Base-by-base conservation (phyloP, 2,888 invertebrate genomes). In the Orchesellides sinensis region DNA sequence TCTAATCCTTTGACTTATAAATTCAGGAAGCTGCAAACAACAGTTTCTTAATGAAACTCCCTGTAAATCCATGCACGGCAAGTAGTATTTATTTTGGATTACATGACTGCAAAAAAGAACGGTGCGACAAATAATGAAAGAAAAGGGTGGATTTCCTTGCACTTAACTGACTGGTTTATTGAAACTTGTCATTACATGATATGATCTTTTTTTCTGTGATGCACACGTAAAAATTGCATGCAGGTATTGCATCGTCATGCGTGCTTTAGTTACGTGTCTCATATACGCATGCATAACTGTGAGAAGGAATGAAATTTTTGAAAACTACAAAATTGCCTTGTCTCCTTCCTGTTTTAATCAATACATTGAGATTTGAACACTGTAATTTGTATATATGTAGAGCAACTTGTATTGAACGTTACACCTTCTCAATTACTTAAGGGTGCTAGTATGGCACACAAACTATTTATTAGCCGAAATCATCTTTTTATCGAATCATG, bases 101-200 rank as follows among this genome's bases (percentile, higher is more conserved):
- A 40, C 14, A 1, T 2, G 40, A 2, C 1, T 40, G 4, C 10
- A 40, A 40, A 14, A 5, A 1, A 40, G n/a, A 40, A 40, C 10
- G 2, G 40, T 40, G 40, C 63, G 21, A 63, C 63, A 63, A 63
- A 59, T 21, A 47, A 19, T 10, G n/a, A 66, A 17, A 35, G 12
- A 29, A 61, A 73, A n/a, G 19, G 52, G 63, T 23, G 73, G 52
- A 74, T 52, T 74, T 63, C 52, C 61, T 32, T 32, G 25, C 49
- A 73, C 29, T 29, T 63, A 10, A 2, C 40, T 40, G 14, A 23
- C 27, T 35, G 12, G 19, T 12, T 17, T 32, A 19, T 35, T 63
- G 19, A 40, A 6, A 21, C 32, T 35, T 19, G 17, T 17, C 61
- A 35, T 35, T 17, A 12, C n/a, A 29, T 61, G 61, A 61, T 32